These are phyloP conservation scores for Pseudoatta argentina DNA, from an alignment of 1,140 invertebrate genomes.

Conservation along the genomic window DNA sequence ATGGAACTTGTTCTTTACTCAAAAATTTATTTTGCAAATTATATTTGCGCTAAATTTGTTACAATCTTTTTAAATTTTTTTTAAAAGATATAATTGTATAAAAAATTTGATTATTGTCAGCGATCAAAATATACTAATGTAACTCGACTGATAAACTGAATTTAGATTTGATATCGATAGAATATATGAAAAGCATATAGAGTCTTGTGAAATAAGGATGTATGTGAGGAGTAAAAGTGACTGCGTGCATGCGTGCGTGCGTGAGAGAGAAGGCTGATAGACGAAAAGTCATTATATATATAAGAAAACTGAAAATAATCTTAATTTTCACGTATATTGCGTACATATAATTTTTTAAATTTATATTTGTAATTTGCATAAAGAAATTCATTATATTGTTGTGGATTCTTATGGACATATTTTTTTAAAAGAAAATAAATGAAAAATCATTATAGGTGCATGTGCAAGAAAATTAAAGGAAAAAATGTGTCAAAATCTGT, in stretches of 20 bases:
- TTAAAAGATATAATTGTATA: background rate
- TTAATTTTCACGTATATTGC: background rate
- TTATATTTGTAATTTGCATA: slow-evolving; percentile 1
- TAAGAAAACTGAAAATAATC: no score
- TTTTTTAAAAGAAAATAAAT: background rate
- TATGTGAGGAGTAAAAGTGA: background rate
- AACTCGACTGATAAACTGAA: background rate
- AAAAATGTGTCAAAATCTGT: background rate
- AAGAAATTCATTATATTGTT: background rate
- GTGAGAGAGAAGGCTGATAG: no score
- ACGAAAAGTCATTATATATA: no score
- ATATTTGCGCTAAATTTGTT: background rate
- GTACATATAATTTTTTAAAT: background rate
- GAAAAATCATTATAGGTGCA: background rate
- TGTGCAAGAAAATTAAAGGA: background rate
- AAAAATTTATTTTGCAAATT: background rate
- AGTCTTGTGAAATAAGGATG: background rate
- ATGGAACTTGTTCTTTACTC: background rate
- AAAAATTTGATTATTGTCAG: background rate
- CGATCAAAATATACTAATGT: background rate
- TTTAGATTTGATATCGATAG: background rate
- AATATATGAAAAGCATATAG: background rate
- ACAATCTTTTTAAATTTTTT: background rate
- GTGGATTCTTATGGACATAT: background rate
- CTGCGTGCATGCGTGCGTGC: no score